Base-by-base conservation (phyloP, 2,113 vertebrate genomes). In the human region DNA sequence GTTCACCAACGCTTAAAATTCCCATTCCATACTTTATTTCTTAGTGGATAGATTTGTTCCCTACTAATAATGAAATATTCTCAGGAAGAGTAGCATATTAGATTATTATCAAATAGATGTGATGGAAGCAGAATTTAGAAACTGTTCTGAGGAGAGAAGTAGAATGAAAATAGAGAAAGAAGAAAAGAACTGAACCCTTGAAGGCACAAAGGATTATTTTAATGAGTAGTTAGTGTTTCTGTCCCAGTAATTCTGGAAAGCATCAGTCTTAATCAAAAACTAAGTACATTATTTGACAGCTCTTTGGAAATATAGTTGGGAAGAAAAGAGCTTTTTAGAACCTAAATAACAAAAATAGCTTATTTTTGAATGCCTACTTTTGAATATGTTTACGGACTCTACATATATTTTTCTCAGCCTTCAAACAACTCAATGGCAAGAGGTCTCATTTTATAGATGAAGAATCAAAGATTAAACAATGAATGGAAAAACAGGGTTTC, bases 401-500 rank as follows among this genome's bases (percentile, higher is more conserved):
- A 23, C 17, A 4, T 64, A 22, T 25, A 75, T 43, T 38, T 64
- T 48, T 70, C 38, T 93, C 27, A 91, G 40, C 35, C 55, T 50
- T 66, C 72, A n/a, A 81, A 45, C 8, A 38, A 43, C 6, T n/a
- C 57, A 11, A 48, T 11, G 48, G 6, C 57, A 93, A 66, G 50
- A 88, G 6, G 17, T 81, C 32, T 59, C 43, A 30, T 48, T 75
- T 52, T n/a, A 94, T 59, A 95, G 85, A 72, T 9, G 38, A 97
- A 93, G 23, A 97, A 82, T 68, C 94, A 93, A 96, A 98, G 38
- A 23, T 57, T 97, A 90, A 90, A 76, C 20, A 43, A 4, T 8
- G 38, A 83, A 25, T 35, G 35, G 30, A 81, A 78, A 64, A 88
- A 79, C 38, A 79, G 48, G 52, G 13, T 43, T 73, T 59, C 52